Conservation (phyloP, 2,888 invertebrate genomes). For the Aspidapion aeneum region DNA sequence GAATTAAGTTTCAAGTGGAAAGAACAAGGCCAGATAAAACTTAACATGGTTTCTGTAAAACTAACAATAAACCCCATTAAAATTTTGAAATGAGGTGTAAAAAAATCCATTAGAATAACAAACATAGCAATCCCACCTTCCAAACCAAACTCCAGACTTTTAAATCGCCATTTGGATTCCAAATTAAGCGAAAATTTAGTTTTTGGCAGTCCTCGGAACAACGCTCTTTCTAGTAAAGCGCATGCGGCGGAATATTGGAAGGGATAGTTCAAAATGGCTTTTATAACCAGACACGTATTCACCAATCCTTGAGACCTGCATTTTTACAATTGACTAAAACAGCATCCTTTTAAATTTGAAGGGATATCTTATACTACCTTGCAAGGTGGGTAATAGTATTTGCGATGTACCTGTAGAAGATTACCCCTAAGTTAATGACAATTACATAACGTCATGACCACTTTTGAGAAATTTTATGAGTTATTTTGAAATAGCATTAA, state of each 20-base stretch:
- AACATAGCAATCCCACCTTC: constrained; percentile 84
- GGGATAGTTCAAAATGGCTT: too few relatives aligned
- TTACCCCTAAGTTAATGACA: constrained; percentile 97
- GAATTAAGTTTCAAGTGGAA: constrained; percentile 94
- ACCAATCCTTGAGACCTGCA: constrained; percentile 93
- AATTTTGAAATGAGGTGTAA: constrained; percentile 97
- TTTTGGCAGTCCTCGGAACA: constrained; percentile 83
- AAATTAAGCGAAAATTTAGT: constrained; percentile 84
- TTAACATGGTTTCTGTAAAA: constrained; percentile 98
- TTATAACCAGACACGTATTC: constrained; percentile 92
- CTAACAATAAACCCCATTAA: constrained; percentile 99
- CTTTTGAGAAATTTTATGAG: too few relatives aligned
- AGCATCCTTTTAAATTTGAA: constrained; percentile 96
- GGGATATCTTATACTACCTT: constrained; percentile 93
- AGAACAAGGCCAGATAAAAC: constrained; percentile 99
- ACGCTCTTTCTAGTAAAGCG: constrained; percentile 88
- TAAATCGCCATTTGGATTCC: constrained; percentile 86
- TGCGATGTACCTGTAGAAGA: constrained; percentile 99
- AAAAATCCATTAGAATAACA: constrained; percentile 92
- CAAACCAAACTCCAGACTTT: constrained; percentile 96
- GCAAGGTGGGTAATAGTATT: constrained; percentile 96
- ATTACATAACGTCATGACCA: too few relatives aligned
- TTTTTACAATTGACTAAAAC: constrained; percentile 97
- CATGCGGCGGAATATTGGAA: too few relatives aligned
- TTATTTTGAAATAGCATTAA: too few relatives aligned